Base-by-base conservation (phyloP, 1,140 invertebrate genomes). In the Druon quercuslanigerum region DNA sequence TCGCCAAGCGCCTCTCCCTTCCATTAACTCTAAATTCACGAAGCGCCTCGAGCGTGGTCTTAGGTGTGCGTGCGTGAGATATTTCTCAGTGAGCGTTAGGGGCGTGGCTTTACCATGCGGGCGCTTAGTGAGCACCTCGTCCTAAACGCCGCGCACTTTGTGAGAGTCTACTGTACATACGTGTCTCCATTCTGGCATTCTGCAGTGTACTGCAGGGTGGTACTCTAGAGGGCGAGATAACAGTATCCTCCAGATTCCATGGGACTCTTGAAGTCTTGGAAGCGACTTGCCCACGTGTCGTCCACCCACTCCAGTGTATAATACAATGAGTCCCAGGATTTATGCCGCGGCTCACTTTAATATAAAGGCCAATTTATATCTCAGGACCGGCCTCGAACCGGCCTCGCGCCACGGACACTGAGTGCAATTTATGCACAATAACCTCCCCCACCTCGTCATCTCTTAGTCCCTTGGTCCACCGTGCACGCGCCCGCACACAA, bases 361-460 rank as follows among this genome's bases (percentile, higher is more conserved):
- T 89, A 88, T 88, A 87, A 87, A 87, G 84, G 78, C 85, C 85
- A 88, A 87, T 87, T 88, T 88, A 89, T 87, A 85, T 85, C 79
- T 80, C 80, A 3, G 72, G 78, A 16, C 51, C 74, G 40, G 71
- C 71, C 50, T 71, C 72, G 74, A 46, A 46, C 40, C 77, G 82
- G 75, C 76, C 78, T 80, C 76, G 77, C 82, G 72, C 70, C 70
- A 72, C 70, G 78, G 81, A 84, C 84, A 86, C 81, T 78, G 73
- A 81, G 77, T 82, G 80, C 83, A 86, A 88, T 88, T 88, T 88
- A 87, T 87, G 83, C 81, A 75, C 81, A 85, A 86, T 88, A 87
- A 87, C 83, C 84, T 82, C 74, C 74, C 50, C 74, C 14, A n/a
- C 11, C 70, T 75, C 77, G 79, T 82, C 84, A 84, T 78, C 79